Percentiles rank a stretch among this genome's conserved stretches.
phyloP scores from a whole-genome alignment of 2,113 vertebrate species.

The Anguilla rostrata region DNA sequence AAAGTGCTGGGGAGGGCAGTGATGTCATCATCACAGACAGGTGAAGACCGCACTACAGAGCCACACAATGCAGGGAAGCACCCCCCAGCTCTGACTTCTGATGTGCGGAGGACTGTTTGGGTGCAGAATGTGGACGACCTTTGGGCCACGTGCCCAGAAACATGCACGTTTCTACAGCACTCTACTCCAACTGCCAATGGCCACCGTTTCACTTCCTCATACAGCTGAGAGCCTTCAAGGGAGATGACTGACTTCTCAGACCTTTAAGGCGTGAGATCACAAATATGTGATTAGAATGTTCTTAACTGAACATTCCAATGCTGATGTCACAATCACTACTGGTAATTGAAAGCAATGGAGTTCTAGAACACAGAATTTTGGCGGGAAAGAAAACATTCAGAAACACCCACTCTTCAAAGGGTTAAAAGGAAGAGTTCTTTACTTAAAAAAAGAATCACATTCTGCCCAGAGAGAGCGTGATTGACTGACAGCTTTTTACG shows the following conservation, averaged over 20 bases:
- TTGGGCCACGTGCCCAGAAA: neutral
- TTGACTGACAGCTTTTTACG: conserved; percentile 69
- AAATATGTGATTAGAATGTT: no score
- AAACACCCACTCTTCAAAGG: no score
- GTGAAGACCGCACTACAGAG: neutral
- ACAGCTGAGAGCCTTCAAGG: neutral
- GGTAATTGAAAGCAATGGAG: no score
- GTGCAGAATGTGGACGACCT: no score
- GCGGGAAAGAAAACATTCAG: no score
- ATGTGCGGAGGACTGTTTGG: no score
- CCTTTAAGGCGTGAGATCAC: no score
- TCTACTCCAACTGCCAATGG: neutral
- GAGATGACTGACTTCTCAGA: neutral
- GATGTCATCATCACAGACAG: neutral
- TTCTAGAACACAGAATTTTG: no score
- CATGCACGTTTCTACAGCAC: neutral
- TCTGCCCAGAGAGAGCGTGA: conserved; percentile 58
- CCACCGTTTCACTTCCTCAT: neutral
- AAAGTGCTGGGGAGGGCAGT: neutral
- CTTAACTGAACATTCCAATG: no score
- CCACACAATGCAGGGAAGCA: neutral
- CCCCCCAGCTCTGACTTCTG: neutral
- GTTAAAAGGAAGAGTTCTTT: no score
- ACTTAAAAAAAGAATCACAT: conserved; percentile 19
- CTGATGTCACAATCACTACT: no score